A percentile compares a stretch with the other conserved stretches of the same genome.
These are phyloP conservation scores for Drosophila ogumai DNA, from an alignment of 1,140 invertebrate species.

Conservation along the genomic window DNA sequence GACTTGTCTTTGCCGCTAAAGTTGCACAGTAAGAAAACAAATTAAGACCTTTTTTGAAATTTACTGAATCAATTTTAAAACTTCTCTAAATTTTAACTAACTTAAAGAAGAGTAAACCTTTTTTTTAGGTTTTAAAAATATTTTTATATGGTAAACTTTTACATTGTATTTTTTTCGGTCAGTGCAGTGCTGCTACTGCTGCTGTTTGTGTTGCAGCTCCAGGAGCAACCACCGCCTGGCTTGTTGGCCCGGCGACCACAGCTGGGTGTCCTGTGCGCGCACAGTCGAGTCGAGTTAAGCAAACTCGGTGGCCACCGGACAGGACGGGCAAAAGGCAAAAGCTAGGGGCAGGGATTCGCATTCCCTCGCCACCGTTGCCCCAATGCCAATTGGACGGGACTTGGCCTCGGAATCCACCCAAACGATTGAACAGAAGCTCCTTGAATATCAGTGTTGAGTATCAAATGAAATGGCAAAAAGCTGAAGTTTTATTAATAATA, in stretches of 20 bases:
- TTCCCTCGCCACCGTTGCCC: slow-evolving; percentile 13
- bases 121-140: background rate
- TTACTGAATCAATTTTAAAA: background rate
- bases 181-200: slow-evolving; percentile 34
- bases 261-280: slow-evolving; percentile 79
- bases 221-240: slow-evolving; percentile 70
- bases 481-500: background rate
- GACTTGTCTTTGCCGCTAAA: slow-evolving; percentile 61
- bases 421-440: slow-evolving; percentile 43
- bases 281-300: slow-evolving; percentile 78
- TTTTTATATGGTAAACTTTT: too few species aligned
- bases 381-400: slow-evolving; percentile 45
- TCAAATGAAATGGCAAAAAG: background rate
- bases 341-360: slow-evolving; percentile 35
- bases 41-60: background rate
- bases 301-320: slow-evolving; percentile 66
- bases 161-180: too few species aligned
- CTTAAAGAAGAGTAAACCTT: background rate
- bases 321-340: slow-evolving; percentile 4
- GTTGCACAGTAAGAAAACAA: slow-evolving; percentile 7
- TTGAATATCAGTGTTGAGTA: slow-evolving; percentile 18
- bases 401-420: slow-evolving; percentile 32
- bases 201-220: slow-evolving; percentile 67
- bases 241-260: slow-evolving; percentile 78
- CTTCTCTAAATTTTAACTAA: background rate